phyloP scores from a whole-genome alignment of 2,113 vertebrate genomes.

The Rhegmatorhina hoffmannsi region DNA sequence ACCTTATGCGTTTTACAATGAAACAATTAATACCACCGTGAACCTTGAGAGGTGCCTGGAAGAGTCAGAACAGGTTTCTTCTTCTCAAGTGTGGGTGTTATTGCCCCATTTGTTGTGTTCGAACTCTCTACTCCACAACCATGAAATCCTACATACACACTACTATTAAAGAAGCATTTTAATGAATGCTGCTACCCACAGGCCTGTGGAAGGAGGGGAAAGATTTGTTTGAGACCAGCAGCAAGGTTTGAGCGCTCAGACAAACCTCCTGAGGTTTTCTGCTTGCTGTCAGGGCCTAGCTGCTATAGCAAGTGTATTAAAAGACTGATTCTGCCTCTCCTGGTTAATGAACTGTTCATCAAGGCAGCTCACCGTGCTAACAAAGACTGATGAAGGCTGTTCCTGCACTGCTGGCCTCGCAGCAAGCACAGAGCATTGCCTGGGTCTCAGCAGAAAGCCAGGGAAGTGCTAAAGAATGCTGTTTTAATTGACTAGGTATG shows the following conservation, averaged over 20 bases:
- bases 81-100: background rate
- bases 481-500: slow-evolving; percentile 68
- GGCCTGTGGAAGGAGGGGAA: slow-evolving; percentile 11
- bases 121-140: background rate
- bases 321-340: slow-evolving; percentile 58
- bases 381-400: slow-evolving; percentile 67
- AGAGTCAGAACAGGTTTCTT: slow-evolving; percentile 22
- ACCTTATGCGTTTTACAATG: slow-evolving; percentile 18
- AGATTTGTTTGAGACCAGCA: slow-evolving; percentile 8
- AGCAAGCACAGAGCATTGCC: slow-evolving; percentile 29
- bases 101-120: background rate
- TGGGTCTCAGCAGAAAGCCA: slow-evolving; percentile 33
- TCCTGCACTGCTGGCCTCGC: slow-evolving; percentile 34
- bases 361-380: slow-evolving; percentile 51
- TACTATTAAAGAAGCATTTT: background rate
- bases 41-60: background rate
- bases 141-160: background rate
- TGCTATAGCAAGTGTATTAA: slow-evolving; percentile 41
- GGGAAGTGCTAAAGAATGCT: slow-evolving; percentile 56
- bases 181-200: background rate
- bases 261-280: background rate
- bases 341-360: slow-evolving; percentile 69
- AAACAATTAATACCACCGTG: slow-evolving; percentile 15
- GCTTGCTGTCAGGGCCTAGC: slow-evolving; percentile 5
- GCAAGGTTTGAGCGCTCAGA: slow-evolving; percentile 7